phyloP scores from a whole-genome alignment of 2,888 invertebrate genomes.

The Agriotes lineatus region DNA sequence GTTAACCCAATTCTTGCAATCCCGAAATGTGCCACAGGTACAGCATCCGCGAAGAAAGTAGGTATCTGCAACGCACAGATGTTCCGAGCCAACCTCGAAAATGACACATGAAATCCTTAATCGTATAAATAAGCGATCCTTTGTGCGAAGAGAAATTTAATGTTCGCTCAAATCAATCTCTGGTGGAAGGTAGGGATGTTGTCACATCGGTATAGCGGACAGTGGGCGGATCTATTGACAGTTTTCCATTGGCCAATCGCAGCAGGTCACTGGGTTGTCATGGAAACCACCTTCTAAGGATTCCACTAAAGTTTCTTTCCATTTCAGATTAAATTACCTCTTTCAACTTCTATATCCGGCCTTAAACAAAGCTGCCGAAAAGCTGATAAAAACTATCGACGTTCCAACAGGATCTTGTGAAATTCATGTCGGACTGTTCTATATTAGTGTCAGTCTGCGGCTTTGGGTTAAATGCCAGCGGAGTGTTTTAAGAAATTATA shows the following conservation, averaged over 20 bases:
- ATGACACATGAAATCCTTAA: constrained; percentile 13
- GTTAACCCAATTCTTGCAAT: too few species aligned
- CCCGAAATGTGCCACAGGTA: too few species aligned
- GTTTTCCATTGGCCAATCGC: constrained; percentile 57
- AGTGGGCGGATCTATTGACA: constrained; percentile 56
- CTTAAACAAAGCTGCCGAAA: constrained; percentile 17
- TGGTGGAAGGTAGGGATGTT: constrained; percentile 43
- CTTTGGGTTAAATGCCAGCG: too few species aligned
- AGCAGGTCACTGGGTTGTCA: constrained; percentile 55
- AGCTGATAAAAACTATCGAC: not conserved
- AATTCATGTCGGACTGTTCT: too few species aligned
- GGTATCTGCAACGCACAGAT: too few species aligned
- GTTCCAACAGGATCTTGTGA: too few species aligned
- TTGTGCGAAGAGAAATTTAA: constrained; percentile 22
- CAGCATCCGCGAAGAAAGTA: too few species aligned
- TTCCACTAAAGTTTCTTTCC: constrained; percentile 50
- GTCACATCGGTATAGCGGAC: constrained; percentile 41
- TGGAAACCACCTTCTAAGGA: constrained; percentile 56
- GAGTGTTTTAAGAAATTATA: too few species aligned
- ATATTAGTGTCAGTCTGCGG: too few species aligned
- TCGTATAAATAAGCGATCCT: constrained; percentile 19
- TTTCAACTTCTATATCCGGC: constrained; percentile 31
- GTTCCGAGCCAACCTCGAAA: too few species aligned
- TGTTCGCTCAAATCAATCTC: constrained; percentile 34
- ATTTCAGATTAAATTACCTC: constrained; percentile 46